Percentiles rank a stretch among this genome's conserved stretches.
These are phyloP conservation scores for Paracentrotus lividus DNA, from an alignment of 53 echinoderm and acorn worm genomes.

Conservation along the genomic window DNA sequence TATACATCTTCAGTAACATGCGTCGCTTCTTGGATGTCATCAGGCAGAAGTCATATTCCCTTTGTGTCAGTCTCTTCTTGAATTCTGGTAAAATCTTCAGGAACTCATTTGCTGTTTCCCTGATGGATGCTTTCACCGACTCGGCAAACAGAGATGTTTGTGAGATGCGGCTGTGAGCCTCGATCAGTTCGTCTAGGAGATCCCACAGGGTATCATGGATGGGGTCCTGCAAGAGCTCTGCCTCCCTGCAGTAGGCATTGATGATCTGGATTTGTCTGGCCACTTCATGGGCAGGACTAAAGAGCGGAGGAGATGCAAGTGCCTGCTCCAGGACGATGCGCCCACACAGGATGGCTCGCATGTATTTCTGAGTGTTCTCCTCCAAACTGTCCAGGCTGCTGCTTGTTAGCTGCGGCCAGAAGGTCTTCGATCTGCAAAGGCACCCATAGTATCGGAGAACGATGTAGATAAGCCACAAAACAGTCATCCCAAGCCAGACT, in stretches of 20 bases:
- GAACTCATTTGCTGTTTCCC: slow-evolving; percentile 92
- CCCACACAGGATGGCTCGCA: slow-evolving; percentile 90
- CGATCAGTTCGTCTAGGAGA: slow-evolving; percentile 96
- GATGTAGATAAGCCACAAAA: slow-evolving; percentile 85
- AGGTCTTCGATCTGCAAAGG: slow-evolving; percentile 81
- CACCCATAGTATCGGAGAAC: slow-evolving; percentile 85
- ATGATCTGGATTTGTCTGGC: slow-evolving; percentile 98
- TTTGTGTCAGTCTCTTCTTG: slow-evolving; percentile 94
- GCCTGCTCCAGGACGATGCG: slow-evolving; percentile 95
- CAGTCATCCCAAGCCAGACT: slow-evolving; percentile 81
- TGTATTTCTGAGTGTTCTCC: slow-evolving; percentile 87
- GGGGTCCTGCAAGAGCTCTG: slow-evolving; percentile 89
- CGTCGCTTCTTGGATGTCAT: slow-evolving; percentile 91
- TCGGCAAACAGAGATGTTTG: slow-evolving; percentile 92
- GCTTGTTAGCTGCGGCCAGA: slow-evolving; percentile 94
- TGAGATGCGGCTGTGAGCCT: slow-evolving; percentile 91
- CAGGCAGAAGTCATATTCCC: slow-evolving; percentile 97
- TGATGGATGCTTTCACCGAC: slow-evolving; percentile 91
- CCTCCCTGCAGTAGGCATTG: slow-evolving; percentile 98
- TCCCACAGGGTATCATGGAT: slow-evolving; percentile 98
- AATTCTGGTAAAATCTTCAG: slow-evolving; percentile 94
- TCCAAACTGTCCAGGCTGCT: slow-evolving; percentile 81
- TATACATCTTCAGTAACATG: slow-evolving; percentile 97
- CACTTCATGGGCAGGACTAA: slow-evolving; percentile 97
- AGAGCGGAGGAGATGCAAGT: slow-evolving; percentile 85